Percentiles rank a stretch among this genome's conserved stretches.
These are phyloP conservation scores for Brevimyrus niger DNA, from an alignment of 2,113 vertebrate genomes.

Conservation along the genomic window DNA sequence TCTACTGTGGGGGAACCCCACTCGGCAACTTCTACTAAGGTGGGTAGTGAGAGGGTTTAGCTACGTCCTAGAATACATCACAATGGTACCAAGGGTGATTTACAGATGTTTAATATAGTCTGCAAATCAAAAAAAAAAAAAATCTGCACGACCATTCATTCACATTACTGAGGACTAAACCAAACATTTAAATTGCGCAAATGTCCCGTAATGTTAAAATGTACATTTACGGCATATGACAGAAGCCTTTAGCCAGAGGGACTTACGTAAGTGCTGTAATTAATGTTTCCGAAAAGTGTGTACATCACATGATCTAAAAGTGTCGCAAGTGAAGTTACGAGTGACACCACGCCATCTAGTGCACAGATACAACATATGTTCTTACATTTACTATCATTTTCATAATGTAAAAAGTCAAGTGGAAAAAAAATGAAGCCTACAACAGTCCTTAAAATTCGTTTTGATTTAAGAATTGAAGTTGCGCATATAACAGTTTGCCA, in stretches of 20 bases:
- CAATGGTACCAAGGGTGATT: background rate
- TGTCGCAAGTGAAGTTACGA: background rate
- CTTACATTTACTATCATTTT: background rate
- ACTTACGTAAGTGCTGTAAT: no score
- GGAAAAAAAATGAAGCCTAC: background rate
- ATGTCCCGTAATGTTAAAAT: background rate
- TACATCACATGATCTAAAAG: background rate
- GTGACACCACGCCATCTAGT: slow-evolving; percentile 3
- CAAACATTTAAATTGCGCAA: background rate
- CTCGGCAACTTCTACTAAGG: background rate
- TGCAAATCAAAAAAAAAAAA: background rate
- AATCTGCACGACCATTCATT: background rate
- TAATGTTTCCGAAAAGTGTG: background rate
- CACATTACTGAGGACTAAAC: background rate
- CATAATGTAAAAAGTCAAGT: background rate
- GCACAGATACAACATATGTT: background rate
- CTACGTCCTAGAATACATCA: background rate
- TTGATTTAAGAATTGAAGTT: slow-evolving; percentile 13
- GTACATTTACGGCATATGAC: no score
- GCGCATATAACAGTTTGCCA: slow-evolving; percentile 44
- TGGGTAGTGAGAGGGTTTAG: background rate
- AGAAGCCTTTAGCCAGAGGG: no score
- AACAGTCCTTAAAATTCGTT: background rate
- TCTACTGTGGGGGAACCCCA: background rate
- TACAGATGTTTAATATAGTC: background rate